Base-by-base conservation (phyloP, 2,888 invertebrate species). In the Tortrix viridana region DNA sequence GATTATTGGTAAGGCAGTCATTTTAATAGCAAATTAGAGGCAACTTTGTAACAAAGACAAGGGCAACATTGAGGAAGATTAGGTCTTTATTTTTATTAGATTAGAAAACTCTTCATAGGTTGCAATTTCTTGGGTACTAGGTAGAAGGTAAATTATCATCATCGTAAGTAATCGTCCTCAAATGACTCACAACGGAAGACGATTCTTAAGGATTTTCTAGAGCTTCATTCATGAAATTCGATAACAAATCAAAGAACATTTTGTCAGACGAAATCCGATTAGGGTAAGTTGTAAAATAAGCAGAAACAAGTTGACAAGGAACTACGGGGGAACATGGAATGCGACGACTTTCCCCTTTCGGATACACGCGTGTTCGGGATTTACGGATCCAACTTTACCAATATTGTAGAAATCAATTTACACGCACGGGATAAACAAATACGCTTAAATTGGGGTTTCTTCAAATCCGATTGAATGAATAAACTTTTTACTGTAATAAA, bases 341-440 rank as follows among this genome's bases (percentile, higher is more conserved):
- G 75, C 74, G 72, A 75, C 75, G 74, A 71, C 71, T 79, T 71
- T 71, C 76, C 81, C 81, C 76, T 76, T 76, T 75, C 41, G 69
- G 65, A 74, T 71, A 69, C 71, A 67, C 67, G 69, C 70, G 67
- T 59, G 62, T 62, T 65, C 66, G 69, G 80, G 85, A 83, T 84
- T 85, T 82, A 77, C 72, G 73, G 66, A 65, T 79, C 81, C 77
- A 88, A 87, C 82, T 88, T 87, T 86, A 60, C 75, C 85, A 86
- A 88, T 88, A 87, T 82, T 76, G 70, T 52, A 65, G 74, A 77
- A 81, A 83, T 80, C 84, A 83, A 83, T 86, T 85, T 79, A 81
- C 82, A 81, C 80, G 74, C 74, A 69, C 47, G 52, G 50, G 58
- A 52, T 63, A 63, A 63, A 53, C 53, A 58, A 63, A 63, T 58